Base-by-base conservation (phyloP, 1,140 invertebrate species). In the Parasteatoda tepidariorum region DNA sequence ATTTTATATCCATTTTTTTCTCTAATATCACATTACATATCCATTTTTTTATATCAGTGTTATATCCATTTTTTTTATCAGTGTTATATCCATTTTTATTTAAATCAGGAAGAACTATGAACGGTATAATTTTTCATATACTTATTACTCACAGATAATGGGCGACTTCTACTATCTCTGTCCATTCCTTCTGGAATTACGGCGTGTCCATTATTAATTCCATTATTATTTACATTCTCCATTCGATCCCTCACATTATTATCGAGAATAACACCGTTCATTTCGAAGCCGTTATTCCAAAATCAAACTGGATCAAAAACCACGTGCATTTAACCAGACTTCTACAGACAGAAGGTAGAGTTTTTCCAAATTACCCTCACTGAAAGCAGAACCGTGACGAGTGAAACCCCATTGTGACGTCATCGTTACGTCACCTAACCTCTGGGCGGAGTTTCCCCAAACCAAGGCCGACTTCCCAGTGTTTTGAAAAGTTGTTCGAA, bases 331-430 rank as follows among this genome's bases (percentile, higher is more conserved):
- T 34, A 34, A 48, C n/a, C 18, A 5, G 33, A 34, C 66, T 38
- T 33, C 34, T 34, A 24, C 33, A 68, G 34, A 24, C 66, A 24
- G n/a, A 68, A 68, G 70, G 70, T 73, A 68, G 64, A 68, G 70
- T 73, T 48, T 48, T 48, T 48, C 38, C 38, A 48, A 48, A 48
- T 48, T 48, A 4, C 41, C 48, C 48, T 31, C 28, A 57, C 66
- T 31, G 57, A 66, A 59, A 55, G 70, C 41, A 57, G 48, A 73
- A 73, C 70, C 31, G 70, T 73, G 70, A 73, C 70, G 70, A 73
- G 55, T 54, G 15, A 30, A 33, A 15, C 6, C 30, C 48, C 28
- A 73, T 57, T 57, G 70, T 73, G 70, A 73, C 57, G 70, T 73
- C 70, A 73, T 73, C 55, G 33, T 73, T 41, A 73, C 70, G 70